phyloP scores from a whole-genome alignment of 2,113 vertebrate genomes.

The Dasyornis broadbenti region DNA sequence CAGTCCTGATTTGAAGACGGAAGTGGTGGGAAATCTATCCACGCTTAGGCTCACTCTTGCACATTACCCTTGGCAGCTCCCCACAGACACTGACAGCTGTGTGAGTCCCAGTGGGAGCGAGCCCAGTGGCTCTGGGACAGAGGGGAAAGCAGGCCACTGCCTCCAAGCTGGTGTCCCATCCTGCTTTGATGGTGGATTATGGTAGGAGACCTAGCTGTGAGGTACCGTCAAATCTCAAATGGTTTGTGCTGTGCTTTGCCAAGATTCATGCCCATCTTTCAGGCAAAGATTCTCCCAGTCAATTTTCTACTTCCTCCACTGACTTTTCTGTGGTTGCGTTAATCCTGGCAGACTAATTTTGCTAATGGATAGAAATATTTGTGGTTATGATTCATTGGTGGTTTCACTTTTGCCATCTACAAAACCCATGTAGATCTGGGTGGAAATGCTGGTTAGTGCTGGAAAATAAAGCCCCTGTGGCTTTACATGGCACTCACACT shows the following conservation, averaged over 20 bases:
- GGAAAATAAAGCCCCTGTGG: neutral
- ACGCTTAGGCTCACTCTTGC: fast-evolving
- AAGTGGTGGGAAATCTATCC: neutral
- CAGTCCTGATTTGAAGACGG: neutral
- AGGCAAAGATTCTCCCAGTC: neutral
- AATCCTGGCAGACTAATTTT: neutral
- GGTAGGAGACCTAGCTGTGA: neutral
- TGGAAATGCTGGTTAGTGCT: neutral
- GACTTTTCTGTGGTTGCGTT: neutral
- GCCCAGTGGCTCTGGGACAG: neutral
- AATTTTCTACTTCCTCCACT: neutral
- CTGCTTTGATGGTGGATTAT: neutral
- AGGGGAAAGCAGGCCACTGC: neutral
- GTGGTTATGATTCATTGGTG: neutral
- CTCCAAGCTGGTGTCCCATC: neutral
- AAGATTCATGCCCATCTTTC: neutral
- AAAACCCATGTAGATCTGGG: neutral
- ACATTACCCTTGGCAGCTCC: neutral
- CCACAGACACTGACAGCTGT: fast-evolving
- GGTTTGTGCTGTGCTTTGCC: neutral
- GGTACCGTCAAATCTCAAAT: neutral
- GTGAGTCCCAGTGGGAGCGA: fast-evolving
- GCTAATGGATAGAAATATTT: neutral
- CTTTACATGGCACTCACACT: neutral
- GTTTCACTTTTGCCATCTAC: neutral